Evolutionary conservation across 2,888 invertebrate genomes (phyloP), one percentile per base, ranked within the genome.

Genomic region (Himalopsyche tibetana): DNA sequence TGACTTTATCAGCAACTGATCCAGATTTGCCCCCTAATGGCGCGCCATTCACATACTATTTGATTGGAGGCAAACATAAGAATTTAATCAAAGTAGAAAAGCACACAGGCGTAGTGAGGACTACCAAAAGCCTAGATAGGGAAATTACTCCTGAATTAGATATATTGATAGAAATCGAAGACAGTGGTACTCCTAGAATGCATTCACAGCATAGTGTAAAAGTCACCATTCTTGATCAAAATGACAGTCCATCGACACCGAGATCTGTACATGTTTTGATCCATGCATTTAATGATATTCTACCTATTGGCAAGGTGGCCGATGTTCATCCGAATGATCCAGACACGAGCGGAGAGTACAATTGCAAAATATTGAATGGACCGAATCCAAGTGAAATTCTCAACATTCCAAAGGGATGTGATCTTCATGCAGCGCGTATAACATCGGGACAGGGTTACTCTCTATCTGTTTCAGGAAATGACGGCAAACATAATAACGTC

Each of bases 311-410:
- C n/a, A 96, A 96, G 92, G 96, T 99, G 88, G 99, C 98, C 9
- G 95, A 98, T 91, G 96, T 99, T 0, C 97, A 96, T 91, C 99
- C 99, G 0, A 96, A 97, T 90, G 99, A 99, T 92, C 95, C 96
- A 0, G 99, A 99, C 91, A 94, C 95, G n/a, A 95, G 95, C 83
- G 99, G 98, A 5, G 96, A 97, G 90, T 99, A 98, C 90, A 95
- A 94, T 90, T 99, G 99, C 91, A 95, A 95, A 90, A 95, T 98
- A 88, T 92, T 97, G 89, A 95, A 93, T 91, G 95, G 91, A 90
- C 94, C 92, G 89, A 95, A 93, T 89, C 93, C 95, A 17, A 90
- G 93, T 82, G 94, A 94, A 0, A 92, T 96, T 69, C 92, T 97
- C 19, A 94, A 93, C 83, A 96, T 99, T 85, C 95, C 95, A 82